A percentile compares a stretch with the other conserved stretches of the same genome.
Conservation (phyloP, 1,140 invertebrate species). For the Gonioctena quinquepunctata region DNA sequence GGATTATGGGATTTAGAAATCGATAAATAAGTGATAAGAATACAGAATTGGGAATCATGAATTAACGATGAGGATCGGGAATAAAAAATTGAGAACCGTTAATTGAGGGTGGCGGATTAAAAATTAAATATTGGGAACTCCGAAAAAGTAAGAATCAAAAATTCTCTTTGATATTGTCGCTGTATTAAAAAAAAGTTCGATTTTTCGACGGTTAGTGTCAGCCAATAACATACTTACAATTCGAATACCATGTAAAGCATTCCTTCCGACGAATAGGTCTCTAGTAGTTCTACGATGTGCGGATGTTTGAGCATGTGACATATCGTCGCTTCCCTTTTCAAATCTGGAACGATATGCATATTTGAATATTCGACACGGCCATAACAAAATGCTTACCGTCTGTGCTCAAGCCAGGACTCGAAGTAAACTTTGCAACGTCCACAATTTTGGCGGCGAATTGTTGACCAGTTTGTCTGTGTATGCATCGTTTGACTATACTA, state of each 20-base stretch:
- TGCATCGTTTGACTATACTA: conserved; percentile 93
- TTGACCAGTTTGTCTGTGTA: conserved; percentile 91
- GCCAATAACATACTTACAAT: conserved; percentile 77
- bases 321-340: conserved; percentile 97
- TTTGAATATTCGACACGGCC: neutral
- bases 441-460: conserved; percentile 99
- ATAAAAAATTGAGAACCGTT: too few relatives aligned
- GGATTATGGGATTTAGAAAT: too few relatives aligned
- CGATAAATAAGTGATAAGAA: too few relatives aligned
- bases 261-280: conserved; percentile 98
- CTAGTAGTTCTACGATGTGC: conserved; percentile 95
- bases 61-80: too few relatives aligned
- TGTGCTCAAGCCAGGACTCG: conserved; percentile 91
- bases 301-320: conserved; percentile 99
- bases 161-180: neutral
- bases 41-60: too few relatives aligned
- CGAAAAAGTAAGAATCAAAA: too few relatives aligned
- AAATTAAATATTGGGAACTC: too few relatives aligned
- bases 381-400: conserved; percentile 70
- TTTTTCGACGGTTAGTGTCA: conserved; percentile 19
- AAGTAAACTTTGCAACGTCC: conserved; percentile 96
- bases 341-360: conserved; percentile 68
- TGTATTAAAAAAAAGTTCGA: neutral
- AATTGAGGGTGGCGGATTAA: too few relatives aligned
- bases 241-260: conserved; percentile 99